Conservation (phyloP, 23 tunicate genomes). For the Oikopleura dioica region DNA sequence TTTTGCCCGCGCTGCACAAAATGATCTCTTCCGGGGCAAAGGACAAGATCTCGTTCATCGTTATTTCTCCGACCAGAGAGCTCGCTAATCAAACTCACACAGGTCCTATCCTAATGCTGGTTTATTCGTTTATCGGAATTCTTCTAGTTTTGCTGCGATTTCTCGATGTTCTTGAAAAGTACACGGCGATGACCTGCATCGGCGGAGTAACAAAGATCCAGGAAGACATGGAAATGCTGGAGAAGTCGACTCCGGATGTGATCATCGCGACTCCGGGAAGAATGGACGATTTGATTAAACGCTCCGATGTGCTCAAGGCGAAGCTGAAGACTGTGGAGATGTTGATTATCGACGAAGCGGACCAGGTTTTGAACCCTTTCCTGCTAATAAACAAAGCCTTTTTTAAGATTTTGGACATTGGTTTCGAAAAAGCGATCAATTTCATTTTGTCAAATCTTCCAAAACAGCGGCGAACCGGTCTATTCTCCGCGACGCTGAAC, state of each 20-base stretch:
- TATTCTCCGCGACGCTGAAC: constrained; percentile 89
- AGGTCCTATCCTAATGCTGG: too few species aligned
- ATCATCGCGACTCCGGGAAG: constrained; percentile 88
- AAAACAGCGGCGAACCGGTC: constrained; percentile 80
- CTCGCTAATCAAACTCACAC: constrained; percentile 64
- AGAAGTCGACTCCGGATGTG: constrained; percentile 35
- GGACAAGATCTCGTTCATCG: constrained; percentile 10
- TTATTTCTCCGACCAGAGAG: constrained; percentile 73
- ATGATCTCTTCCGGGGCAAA: background rate
- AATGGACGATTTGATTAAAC: constrained; percentile 27
- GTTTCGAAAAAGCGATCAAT: constrained; percentile 49
- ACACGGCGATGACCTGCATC: constrained; percentile 24
- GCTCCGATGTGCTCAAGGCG: constrained; percentile 17
- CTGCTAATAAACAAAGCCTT: too few species aligned
- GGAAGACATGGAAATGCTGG: constrained; percentile 22
- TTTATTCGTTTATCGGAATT: too few species aligned
- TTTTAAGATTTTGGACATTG: constrained; percentile 61
- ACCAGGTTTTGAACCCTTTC: too few species aligned
- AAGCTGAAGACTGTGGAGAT: constrained; percentile 37
- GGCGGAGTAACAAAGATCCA: constrained; percentile 63
- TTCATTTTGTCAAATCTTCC: constrained; percentile 39
- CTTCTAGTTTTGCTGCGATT: constrained; percentile 33
- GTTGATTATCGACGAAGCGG: constrained; percentile 84
- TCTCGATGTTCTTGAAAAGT: constrained; percentile 15
- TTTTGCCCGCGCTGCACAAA: constrained; percentile 48